Base-by-base conservation (phyloP, 2,888 invertebrate genomes). In the Drosophila peninsularis region DNA sequence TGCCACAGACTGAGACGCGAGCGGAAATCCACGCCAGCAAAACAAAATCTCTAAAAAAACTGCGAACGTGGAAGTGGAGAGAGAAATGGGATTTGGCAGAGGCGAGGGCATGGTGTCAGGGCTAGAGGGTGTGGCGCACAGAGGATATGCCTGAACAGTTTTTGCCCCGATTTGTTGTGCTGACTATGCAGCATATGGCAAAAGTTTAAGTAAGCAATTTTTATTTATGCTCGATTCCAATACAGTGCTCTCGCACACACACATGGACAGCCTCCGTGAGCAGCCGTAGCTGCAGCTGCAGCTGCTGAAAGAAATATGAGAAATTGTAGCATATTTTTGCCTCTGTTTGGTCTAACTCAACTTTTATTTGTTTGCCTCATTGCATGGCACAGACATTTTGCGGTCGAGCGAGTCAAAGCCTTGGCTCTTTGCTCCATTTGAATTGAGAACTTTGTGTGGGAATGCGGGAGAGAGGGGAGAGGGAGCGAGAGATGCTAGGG, bases 291-390 rank as follows among this genome's bases (percentile, higher is more conserved):
- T 65, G 69, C 44, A 55, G 58, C 42, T 50, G 54, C 67, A 70
- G 49, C 50, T 69, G 70, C 42, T 57, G 71, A 64, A 79, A 71
- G 65, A 83, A 80, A 87, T 84, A 88, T 83, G 83, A 75, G 80
- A 83, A 88, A 86, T 86, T 83, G 87, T 86, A 83, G 80, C 87
- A 88, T 78, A 82, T 88, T 82, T 78, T 71, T 65, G 82, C 64
- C 69, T 63, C 62, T 80, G 64, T 70, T 76, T 76, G 78, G 81
- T 69, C 65, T 71, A 80, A 70, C 71, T 81, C 66, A 83, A 86
- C 71, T 83, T 88, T 83, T 83, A 88, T 83, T 83, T 83, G 83
- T 88, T 88, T 88, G 83, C 83, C 80, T 86, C 87, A 82, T 78
- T 88, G 83, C 78, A 73, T 80, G 64, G 78, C 71, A 68, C 71